These are phyloP conservation scores for Zelleria hepariella DNA, from an alignment of 2,888 invertebrate genomes.

Conservation along the genomic window DNA sequence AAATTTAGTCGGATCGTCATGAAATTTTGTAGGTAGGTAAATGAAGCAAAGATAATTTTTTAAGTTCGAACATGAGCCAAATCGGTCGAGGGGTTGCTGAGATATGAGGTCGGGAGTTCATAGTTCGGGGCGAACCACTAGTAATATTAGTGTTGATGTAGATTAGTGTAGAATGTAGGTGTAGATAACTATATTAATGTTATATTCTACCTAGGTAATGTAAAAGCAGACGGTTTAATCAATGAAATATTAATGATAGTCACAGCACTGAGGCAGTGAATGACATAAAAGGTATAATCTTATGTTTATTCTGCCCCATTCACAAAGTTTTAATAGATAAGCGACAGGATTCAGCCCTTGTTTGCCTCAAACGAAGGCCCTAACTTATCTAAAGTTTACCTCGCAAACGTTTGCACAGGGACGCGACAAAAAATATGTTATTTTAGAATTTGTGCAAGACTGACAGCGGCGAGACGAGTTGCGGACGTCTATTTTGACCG, in stretches of 20 bases:
- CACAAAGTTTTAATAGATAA: conserved; percentile 35
- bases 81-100: no score
- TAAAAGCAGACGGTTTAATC: background rate
- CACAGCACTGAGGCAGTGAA: conserved; percentile 7
- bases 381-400: conserved; percentile 42
- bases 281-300: background rate
- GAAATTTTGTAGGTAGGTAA: no score
- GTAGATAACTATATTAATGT: no score
- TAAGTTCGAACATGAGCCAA: no score
- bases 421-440: conserved; percentile 59
- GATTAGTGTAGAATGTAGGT: no score
- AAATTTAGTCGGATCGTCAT: no score
- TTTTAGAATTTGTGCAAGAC: conserved; percentile 72
- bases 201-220: no score
- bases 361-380: conserved; percentile 65
- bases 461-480: conserved; percentile 58
- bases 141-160: no score
- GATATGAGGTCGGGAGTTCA: no score
- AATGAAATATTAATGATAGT: background rate
- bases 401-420: conserved; percentile 53
- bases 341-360: conserved; percentile 56
- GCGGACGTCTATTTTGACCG: conserved; percentile 20
- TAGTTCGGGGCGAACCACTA: no score
- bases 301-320: conserved; percentile 5
- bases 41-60: no score